Percentiles rank a stretch among this genome's conserved stretches.
Conservation (phyloP, 2,113 vertebrate species). For the Illadopsis cleaveri region DNA sequence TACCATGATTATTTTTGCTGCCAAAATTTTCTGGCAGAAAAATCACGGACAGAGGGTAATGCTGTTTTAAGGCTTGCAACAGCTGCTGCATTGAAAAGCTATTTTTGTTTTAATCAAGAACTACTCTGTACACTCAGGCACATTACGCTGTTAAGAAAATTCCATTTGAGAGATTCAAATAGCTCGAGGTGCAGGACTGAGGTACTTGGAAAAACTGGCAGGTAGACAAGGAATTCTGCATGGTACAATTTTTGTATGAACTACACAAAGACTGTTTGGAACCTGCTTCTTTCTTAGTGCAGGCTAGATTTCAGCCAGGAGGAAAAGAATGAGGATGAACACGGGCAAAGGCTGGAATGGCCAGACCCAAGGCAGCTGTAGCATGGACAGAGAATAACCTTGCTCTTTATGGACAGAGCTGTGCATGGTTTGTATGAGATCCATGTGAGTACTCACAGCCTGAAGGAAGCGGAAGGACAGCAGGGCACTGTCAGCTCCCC, state of each 20-base stretch:
- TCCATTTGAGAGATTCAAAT: not conserved
- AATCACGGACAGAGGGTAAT: slow-evolving; percentile 25
- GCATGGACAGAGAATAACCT: not conserved
- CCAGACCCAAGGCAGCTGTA: not conserved
- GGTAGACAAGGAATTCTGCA: not conserved
- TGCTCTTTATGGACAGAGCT: not conserved
- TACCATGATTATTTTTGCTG: not conserved
- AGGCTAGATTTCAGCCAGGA: not conserved
- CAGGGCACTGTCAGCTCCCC: slow-evolving; percentile 57
- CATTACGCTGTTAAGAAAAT: not conserved
- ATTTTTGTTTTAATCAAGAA: slow-evolving; percentile 40
- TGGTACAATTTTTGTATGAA: not conserved
- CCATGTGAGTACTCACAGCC: slow-evolving; percentile 75
- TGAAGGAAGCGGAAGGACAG: slow-evolving; percentile 84
- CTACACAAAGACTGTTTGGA: not conserved
- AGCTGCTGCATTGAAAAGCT: slow-evolving; percentile 35
- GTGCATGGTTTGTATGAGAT: not conserved
- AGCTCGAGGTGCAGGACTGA: not conserved
- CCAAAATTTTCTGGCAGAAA: slow-evolving; percentile 55
- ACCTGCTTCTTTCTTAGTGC: not conserved
- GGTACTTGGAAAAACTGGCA: not conserved
- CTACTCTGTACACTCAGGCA: not conserved
- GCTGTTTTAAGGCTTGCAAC: slow-evolving; percentile 25
- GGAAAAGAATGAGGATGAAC: not conserved
- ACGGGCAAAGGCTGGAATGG: not conserved